These are phyloP conservation scores for Malacosoma neustria DNA, from an alignment of 2,888 invertebrate species.

Conservation along the genomic window DNA sequence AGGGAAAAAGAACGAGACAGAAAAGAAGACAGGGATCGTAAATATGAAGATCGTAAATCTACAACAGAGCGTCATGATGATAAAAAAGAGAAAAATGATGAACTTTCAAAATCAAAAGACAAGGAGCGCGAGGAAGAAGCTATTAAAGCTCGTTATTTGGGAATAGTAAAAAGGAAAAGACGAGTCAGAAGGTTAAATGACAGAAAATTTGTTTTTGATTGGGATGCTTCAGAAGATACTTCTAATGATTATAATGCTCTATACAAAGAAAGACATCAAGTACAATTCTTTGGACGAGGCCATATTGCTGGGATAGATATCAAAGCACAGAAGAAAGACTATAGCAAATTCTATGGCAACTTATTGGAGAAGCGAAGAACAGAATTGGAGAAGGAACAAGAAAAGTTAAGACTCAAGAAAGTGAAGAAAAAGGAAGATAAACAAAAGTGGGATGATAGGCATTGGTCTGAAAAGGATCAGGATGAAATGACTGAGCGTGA, in stretches of 20 bases:
- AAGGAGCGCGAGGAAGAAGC: conserved; percentile 96
- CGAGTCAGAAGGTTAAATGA: conserved; percentile 96
- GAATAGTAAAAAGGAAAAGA: conserved; percentile 93
- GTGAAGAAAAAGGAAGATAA: conserved; percentile 97
- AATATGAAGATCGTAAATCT: conserved; percentile 68
- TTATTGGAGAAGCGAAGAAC: conserved; percentile 95
- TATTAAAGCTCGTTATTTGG: conserved; percentile 96
- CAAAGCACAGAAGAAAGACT: conserved; percentile 95
- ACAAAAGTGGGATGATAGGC: conserved; percentile 98
- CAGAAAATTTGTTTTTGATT: conserved; percentile 99
- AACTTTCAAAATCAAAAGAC: conserved; percentile 79
- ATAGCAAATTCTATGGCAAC: conserved; percentile 97
- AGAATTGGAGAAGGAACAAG: conserved; percentile 97
- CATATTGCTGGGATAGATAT: conserved; percentile 99
- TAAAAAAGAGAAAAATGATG: conserved; percentile 68
- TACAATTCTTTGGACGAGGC: conserved; percentile 98
- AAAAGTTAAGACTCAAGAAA: conserved; percentile 93
- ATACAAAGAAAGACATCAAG: conserved; percentile 97
- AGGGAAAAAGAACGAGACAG: conserved; percentile 59
- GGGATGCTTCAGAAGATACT: conserved; percentile 99
- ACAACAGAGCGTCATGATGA: conserved; percentile 64
- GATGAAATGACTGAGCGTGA: conserved; percentile 99
- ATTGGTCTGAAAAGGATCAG: conserved; percentile 96
- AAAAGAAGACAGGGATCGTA: conserved; percentile 60
- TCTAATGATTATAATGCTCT: conserved; percentile 97